Conservation (phyloP, 2,888 invertebrate genomes). For the Periphyllus acericola region DNA sequence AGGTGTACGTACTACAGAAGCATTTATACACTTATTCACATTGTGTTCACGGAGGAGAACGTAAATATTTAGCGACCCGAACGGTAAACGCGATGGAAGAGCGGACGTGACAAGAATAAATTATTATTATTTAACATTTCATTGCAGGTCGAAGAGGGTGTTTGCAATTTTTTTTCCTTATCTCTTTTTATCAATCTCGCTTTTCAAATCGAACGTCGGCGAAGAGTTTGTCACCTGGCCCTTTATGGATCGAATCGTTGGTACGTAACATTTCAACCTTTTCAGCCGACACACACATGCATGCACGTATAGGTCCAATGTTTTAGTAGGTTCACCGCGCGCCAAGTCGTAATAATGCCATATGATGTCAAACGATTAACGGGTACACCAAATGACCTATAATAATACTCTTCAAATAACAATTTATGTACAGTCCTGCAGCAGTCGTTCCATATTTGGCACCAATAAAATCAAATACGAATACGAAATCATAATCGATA, state of each 20-base stretch:
- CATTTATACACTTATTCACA: slow-evolving; percentile 25
- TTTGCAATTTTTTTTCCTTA: neutral
- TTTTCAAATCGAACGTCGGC: neutral
- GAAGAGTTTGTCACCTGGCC: neutral
- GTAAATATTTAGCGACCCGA: slow-evolving; percentile 35
- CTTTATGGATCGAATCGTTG: neutral
- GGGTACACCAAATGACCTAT: too few relatives aligned
- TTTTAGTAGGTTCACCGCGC: too few relatives aligned
- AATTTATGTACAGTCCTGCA: too few relatives aligned
- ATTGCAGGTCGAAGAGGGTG: neutral
- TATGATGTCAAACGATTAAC: too few relatives aligned
- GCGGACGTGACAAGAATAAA: slow-evolving; percentile 37
- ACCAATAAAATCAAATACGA: neutral
- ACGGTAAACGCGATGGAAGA: slow-evolving; percentile 36
- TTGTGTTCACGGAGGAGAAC: slow-evolving; percentile 17
- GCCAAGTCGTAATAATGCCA: neutral
- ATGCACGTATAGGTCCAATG: too few relatives aligned
- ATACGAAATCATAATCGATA: neutral
- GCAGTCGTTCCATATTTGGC: neutral
- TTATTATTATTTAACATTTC: neutral
- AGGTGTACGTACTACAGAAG: neutral
- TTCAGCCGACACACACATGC: neutral
- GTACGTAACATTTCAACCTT: neutral
- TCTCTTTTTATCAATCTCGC: neutral
- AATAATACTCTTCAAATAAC: too few relatives aligned